A percentile compares a stretch with the other conserved stretches of the same genome.
Evolutionary conservation across 1,140 invertebrate species (phyloP).

Genomic region (Lepidurus apus): DNA sequence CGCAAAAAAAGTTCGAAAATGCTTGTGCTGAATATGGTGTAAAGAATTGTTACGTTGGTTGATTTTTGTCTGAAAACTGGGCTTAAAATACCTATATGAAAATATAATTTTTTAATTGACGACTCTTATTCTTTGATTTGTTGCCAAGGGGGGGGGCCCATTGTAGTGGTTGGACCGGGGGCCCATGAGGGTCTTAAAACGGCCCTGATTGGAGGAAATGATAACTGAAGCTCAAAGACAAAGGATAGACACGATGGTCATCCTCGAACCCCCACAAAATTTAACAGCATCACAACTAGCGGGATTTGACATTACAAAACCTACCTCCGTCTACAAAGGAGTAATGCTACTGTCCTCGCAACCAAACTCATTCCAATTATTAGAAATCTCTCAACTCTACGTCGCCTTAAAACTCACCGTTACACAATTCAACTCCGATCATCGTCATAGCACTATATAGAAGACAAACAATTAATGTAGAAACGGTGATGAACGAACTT

Average conservation of each 20-base stretch:
- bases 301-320: conserved; percentile 10
- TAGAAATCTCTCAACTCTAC: conserved; percentile 7
- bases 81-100: too few relatives aligned
- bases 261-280: conserved; percentile 20
- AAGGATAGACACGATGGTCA: conserved; percentile 25
- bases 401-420: background rate
- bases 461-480: background rate
- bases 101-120: too few relatives aligned
- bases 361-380: background rate
- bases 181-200: too few relatives aligned
- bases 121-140: too few relatives aligned
- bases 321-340: background rate
- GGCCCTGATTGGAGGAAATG: background rate
- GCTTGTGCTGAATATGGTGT: too few relatives aligned
- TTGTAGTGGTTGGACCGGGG: too few relatives aligned
- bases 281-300: background rate
- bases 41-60: too few relatives aligned
- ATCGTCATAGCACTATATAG: background rate
- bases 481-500: background rate
- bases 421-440: background rate
- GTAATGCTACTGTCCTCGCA: background rate
- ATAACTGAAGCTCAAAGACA: background rate
- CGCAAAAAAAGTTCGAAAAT: too few relatives aligned
- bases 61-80: too few relatives aligned
- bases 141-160: too few relatives aligned